A percentile compares a stretch with the other conserved stretches of the same genome.
phyloP scores from a whole-genome alignment of 2,113 vertebrate genomes.

The Girardinichthys multiradiatus region DNA sequence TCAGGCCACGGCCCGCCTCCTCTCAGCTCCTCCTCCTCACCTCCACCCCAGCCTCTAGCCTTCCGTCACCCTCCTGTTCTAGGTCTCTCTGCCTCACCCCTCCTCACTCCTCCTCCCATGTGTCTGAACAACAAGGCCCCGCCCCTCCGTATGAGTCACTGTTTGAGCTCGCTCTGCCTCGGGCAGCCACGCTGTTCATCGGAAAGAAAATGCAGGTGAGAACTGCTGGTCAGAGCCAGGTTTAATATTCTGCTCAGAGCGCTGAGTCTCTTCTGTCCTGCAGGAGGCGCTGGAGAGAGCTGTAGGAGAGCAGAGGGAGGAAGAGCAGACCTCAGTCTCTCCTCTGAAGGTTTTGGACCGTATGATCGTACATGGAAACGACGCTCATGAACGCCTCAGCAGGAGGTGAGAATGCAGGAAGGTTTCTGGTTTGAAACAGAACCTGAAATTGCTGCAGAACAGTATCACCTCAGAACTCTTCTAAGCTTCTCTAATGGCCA shows the following conservation, averaged over 20 bases:
- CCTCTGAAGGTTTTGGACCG: constrained; percentile 90
- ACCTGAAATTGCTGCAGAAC: neutral
- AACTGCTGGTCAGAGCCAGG: neutral
- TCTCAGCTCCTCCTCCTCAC: constrained; percentile 42
- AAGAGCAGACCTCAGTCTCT: constrained; percentile 79
- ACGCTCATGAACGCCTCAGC: constrained; percentile 79
- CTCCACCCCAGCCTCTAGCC: constrained; percentile 76
- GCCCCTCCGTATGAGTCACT: constrained; percentile 85
- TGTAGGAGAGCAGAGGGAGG: constrained; percentile 29
- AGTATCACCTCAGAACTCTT: too few relatives aligned
- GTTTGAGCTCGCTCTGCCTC: constrained; percentile 92
- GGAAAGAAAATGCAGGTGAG: constrained; percentile 84
- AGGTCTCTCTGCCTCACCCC: constrained; percentile 83
- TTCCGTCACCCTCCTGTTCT: constrained; percentile 24
- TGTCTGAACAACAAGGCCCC: constrained; percentile 17
- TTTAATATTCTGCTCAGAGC: neutral
- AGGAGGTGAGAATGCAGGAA: constrained; percentile 36
- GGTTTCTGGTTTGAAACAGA: neutral
- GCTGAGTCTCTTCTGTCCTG: constrained; percentile 4
- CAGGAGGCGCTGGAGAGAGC: constrained; percentile 73
- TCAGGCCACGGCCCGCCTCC: constrained; percentile 76
- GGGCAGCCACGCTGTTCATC: constrained; percentile 87
- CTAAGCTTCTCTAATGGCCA: too few relatives aligned
- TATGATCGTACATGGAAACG: constrained; percentile 88
- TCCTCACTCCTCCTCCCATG: constrained; percentile 70